Evolutionary conservation across 2,888 invertebrate genomes (phyloP), one percentile per base, ranked within the genome.

Genomic region (Mesorhabditis spiculigera): DNA sequence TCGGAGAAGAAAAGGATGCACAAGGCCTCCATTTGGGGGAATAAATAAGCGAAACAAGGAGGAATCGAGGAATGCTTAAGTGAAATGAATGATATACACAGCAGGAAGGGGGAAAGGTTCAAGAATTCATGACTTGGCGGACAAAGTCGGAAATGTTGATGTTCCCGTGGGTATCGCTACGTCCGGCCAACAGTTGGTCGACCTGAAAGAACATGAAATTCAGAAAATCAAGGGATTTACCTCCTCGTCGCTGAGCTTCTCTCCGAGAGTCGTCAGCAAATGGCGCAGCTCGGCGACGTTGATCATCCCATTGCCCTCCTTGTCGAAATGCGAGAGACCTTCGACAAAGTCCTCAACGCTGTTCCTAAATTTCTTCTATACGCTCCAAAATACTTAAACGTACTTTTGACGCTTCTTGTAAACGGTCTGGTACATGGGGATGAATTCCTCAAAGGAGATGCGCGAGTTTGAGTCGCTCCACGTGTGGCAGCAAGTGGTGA

Each of bases 101-200:
- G n/a, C n/a, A 3, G n/a, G 10, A n/a, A 50, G n/a, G 58, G n/a
- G n/a, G 58, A 50, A n/a, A 50, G 58, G 41, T 63, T 71, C 67
- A 78, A n/a, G 76, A 72, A 86, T 92, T 93, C 93, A 95, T 94
- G 79, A 95, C 92, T 89, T 93, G 91, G 85, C 93, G 92, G 77
- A 95, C 95, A 87, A 95, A 95, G 88, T 95, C 95, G 65, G 81
- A 72, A 70, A 86, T 84, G 89, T 97, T 96, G 83, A 98, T 93
- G 89, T 97, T 97, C 77, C 98, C 98, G 88, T 97, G 95, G 43
- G 95, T 93, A 89, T 98, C 98, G 89, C 98, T 98, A 87, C 95
- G 94, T 2, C 96, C 95, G 86, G 92, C 91, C 79, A 98, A 89
- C 86, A 98, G 89, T 86, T 95, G 95, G 87, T 97, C 97, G 75